phyloP scores from a whole-genome alignment of 30 jellyfish, hydroid and myxozoan genomes.

The Pseudorhiza aurosa region DNA sequence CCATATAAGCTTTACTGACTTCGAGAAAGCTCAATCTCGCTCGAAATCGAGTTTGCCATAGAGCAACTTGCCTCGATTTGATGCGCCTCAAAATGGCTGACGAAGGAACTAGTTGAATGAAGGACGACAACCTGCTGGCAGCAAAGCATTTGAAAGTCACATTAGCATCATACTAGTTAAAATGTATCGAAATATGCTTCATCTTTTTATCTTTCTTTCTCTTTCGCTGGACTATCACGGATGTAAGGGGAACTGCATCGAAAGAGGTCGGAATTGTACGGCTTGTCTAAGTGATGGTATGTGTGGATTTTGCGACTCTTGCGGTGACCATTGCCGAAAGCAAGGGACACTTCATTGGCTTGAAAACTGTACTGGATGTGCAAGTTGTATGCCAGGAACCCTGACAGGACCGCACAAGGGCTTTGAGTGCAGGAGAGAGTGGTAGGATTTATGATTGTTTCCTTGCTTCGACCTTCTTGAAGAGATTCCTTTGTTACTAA shows the following conservation, averaged over 20 bases:
- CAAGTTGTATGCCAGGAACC: conserved; percentile 94
- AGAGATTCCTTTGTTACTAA: no score
- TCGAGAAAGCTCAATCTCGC: no score
- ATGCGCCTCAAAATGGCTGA: no score
- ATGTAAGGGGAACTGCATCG: conserved; percentile 35
- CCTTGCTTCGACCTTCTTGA: no score
- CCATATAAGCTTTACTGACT: no score
- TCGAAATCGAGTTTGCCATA: no score
- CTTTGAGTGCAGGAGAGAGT: conserved; percentile 78
- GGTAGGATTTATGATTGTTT: conserved; percentile 44
- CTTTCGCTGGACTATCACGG: neutral
- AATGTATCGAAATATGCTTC: neutral
- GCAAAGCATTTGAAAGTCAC: no score
- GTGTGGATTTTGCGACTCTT: conserved; percentile 93
- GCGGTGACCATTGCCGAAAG: conserved; percentile 91
- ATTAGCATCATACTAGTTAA: no score
- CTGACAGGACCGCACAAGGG: conserved; percentile 87
- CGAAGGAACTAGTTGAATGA: no score
- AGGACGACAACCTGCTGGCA: no score
- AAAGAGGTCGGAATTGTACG: conserved; percentile 83
- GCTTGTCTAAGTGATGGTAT: conserved; percentile 89
- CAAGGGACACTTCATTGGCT: conserved; percentile 76
- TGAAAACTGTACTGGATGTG: conserved; percentile 91
- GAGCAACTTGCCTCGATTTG: no score
- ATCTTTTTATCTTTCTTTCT: neutral